Evolutionary conservation across 2,797 vertebrate genomes (phyloP), one percentile per base, ranked within the genome.

Genomic region (Syngnathus acus): DNA sequence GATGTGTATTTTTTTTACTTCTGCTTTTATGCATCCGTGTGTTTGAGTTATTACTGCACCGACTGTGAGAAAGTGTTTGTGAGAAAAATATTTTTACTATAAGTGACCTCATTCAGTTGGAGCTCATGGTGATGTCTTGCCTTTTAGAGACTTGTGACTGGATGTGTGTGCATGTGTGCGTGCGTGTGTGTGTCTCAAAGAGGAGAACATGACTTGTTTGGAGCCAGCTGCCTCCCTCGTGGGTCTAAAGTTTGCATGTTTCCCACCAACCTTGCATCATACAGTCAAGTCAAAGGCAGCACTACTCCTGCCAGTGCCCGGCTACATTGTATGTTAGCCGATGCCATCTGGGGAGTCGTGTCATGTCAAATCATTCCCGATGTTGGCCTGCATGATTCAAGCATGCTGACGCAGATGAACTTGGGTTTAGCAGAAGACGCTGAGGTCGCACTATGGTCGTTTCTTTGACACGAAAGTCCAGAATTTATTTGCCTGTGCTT

Each of bases 51-150:
- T 76, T 75, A 61, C 76, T 65, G 73, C 69, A 77, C 69, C 45
- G 32, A 72, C 72, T 82, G 78, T 82, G 77, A 78, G 77, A 83
- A 78, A 75, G 75, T 75, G 77, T 77, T 78, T 82, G 77, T 85
- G 85, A 86, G 81, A 85, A 84, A 71, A 74, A 66, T 84, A 79
- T 86, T 85, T 88, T 84, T 84, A 87, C 79, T 82, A 79, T 78
- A 85, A 81, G 23, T 88, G 84, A 88, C 78, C 82, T 89, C 86
- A 89, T 57, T 58, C 72, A 71, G 68, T 75, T 72, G 79, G 82
- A 85, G 77, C 74, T 78, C 72, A 67, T 60, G 70, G 77, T 77
- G 77, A 82, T 80, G 76, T 80, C 71, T 81, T 82, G 77, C 84
- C 79, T 83, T 84, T 85, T 85, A 84, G 77, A 82, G 79, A 79